Base-by-base conservation (phyloP, 2,797 vertebrate genomes). In the Epinephelus awoara region DNA sequence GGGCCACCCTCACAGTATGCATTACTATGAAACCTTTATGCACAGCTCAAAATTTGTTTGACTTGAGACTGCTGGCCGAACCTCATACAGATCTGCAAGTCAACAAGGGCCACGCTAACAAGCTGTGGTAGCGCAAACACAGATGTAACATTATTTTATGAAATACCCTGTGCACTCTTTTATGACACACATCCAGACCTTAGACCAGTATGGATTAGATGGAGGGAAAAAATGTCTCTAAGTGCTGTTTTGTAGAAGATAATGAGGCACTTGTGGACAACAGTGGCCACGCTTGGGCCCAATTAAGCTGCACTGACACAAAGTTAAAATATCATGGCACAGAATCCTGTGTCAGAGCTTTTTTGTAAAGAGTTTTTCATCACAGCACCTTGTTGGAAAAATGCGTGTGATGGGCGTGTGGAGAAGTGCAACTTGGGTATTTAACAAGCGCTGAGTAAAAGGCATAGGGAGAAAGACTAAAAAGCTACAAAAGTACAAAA, bases 181-280 rank as follows among this genome's bases (percentile, higher is more conserved):
- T 21, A 56, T 61, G 74, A 88, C 72, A 77, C 71, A 13, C 49
- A 47, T 14, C 52, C 47, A 56, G 71, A 82, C 47, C 38, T 23
- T 3, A 49, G 63, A 80, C 51, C 46, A 0, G 49, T 77, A 72
- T 75, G 75, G 83, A 85, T 89, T 83, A 81, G 64, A 85, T 27
- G 49, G 52, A 51, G 57, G 49, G 19, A 58, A 50, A 80, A 73
- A 63, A 25, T 42, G 55, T 72, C 64, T 75, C 54, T 52, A 79
- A 85, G 79, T 83, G 75, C 44, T 88, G 77, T 85, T 91, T 87
- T 87, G 76, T 84, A 58, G 66, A 79, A 84, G 59, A 84, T 94
- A 92, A 90, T 90, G 83, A 93, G 86, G 79, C 68, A 85, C 85
- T 85, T 59, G 67, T 82, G 79, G 71, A 84, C 77, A 56, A 59